Percentiles rank a stretch among this genome's conserved stretches.
These are phyloP conservation scores for Pangasianodon hypophthalmus DNA, from an alignment of 2,113 vertebrate genomes.

Conservation along the genomic window DNA sequence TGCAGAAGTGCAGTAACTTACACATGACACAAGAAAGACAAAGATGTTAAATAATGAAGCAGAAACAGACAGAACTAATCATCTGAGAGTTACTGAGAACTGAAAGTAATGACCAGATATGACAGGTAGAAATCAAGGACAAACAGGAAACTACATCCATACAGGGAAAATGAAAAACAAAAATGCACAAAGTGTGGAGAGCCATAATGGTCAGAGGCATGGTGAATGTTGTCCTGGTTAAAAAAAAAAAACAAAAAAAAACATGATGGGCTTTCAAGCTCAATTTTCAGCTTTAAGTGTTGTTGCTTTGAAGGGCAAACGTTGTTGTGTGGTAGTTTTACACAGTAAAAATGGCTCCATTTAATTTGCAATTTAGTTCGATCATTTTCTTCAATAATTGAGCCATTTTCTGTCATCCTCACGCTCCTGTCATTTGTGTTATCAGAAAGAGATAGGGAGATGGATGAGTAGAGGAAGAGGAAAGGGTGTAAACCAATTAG, in stretches of 20 bases:
- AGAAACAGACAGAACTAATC: not conserved
- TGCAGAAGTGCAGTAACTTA: not conserved
- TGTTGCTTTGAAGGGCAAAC: not conserved
- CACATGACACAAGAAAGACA: not conserved
- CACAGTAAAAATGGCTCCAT: not conserved
- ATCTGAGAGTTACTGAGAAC: not conserved
- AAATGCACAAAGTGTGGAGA: not conserved
- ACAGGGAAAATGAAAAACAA: not conserved
- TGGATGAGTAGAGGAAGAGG: not conserved
- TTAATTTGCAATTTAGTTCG: not conserved
- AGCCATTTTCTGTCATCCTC: not conserved
- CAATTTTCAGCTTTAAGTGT: not conserved
- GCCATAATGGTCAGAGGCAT: not conserved
- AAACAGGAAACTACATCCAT: not conserved
- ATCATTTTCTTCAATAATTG: not conserved
- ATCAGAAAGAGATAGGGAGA: constrained; percentile 1
- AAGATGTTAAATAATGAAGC: not conserved
- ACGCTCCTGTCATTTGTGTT: not conserved
- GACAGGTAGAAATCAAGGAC: not conserved
- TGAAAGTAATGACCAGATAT: not conserved
- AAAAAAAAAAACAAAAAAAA: not conserved
- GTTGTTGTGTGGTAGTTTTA: not conserved
- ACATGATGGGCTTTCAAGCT: not conserved
- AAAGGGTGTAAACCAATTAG: constrained; percentile 39
- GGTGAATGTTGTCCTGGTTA: not conserved